Evolutionary conservation across 2,113 vertebrate species (phyloP).

Genomic region (Eubucco bourcierii): DNA sequence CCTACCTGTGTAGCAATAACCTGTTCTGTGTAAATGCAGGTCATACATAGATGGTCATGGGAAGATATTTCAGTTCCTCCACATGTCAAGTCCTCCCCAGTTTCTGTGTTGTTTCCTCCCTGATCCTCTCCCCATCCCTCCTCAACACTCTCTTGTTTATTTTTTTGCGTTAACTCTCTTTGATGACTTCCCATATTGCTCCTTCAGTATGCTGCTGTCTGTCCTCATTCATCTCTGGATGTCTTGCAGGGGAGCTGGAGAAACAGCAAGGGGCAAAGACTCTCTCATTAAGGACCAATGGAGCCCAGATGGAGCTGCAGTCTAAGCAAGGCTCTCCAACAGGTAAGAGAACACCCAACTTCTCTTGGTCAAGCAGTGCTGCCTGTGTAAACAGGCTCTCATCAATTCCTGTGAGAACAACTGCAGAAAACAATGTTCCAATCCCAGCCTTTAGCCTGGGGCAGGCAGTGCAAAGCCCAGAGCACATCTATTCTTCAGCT

Average conservation of each 20-base stretch:
- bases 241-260: slow-evolving; percentile 90
- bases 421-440: not conserved
- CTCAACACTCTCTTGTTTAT: not conserved
- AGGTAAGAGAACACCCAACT: slow-evolving; percentile 75
- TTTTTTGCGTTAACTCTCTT: not conserved
- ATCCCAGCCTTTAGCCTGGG: not conserved
- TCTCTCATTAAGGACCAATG: slow-evolving; percentile 83
- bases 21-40: not conserved
- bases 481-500: not conserved
- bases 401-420: not conserved
- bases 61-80: accelerated
- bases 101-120: not conserved
- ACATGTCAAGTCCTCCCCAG: not conserved
- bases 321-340: slow-evolving; percentile 87
- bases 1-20: not conserved
- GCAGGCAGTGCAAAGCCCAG: not conserved
- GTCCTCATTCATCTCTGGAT: not conserved
- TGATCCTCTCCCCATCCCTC: not conserved
- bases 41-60: not conserved
- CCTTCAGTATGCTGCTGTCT: not conserved
- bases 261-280: slow-evolving; percentile 89
- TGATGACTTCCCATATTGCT: not conserved
- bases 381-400: not conserved
- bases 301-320: slow-evolving; percentile 86
- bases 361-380: not conserved